Evolutionary conservation across 2,113 vertebrate species (phyloP).

Genomic region (Rhagologus leucostigma): DNA sequence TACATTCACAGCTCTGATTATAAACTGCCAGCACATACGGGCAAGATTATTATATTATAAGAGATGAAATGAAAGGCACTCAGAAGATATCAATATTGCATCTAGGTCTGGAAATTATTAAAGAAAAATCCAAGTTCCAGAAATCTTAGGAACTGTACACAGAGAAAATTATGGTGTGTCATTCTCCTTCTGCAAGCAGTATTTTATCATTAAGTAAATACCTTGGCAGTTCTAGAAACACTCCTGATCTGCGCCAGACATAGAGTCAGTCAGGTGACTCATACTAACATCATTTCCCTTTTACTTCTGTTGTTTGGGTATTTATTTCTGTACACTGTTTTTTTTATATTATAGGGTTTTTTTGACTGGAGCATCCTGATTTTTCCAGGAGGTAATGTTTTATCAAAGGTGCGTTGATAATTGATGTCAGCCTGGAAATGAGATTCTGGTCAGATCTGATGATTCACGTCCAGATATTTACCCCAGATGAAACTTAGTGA

Average conservation of each 20-base stretch:
- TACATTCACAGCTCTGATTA: background rate
- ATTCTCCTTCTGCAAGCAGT: background rate
- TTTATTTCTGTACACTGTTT: background rate
- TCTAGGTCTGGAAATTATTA: background rate
- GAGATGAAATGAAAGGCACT: background rate
- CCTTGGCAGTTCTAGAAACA: background rate
- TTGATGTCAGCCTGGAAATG: background rate
- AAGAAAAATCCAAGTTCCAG: background rate
- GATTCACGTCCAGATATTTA: background rate
- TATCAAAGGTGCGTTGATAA: background rate
- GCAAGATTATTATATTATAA: background rate
- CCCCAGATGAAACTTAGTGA: background rate
- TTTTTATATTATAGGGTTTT: background rate
- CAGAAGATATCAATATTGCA: background rate
- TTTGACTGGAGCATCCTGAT: background rate
- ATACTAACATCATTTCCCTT: background rate
- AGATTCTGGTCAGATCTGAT: background rate
- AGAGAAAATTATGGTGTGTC: background rate
- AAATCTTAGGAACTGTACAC: background rate
- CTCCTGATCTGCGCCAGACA: accelerated
- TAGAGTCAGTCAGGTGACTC: background rate
- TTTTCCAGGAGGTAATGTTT: background rate
- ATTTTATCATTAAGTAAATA: background rate
- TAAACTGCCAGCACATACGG: background rate
- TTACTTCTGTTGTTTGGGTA: background rate